These are phyloP conservation scores for Nycticebus coucang DNA, from an alignment of 2,113 vertebrate genomes.

Conservation along the genomic window DNA sequence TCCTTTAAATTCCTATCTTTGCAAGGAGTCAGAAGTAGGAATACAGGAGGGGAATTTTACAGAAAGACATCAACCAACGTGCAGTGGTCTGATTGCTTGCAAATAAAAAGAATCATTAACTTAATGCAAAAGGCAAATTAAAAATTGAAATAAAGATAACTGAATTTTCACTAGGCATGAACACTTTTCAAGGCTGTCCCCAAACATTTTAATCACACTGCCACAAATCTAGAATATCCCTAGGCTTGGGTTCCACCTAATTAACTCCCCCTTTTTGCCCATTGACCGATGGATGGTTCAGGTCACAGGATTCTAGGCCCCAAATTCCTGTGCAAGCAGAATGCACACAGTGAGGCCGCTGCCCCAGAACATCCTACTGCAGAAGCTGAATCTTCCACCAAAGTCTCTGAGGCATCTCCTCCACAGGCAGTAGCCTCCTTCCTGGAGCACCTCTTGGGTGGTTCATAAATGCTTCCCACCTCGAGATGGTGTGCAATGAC, in stretches of 20 bases:
- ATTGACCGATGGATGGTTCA: neutral
- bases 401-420: neutral
- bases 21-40: too few relatives aligned
- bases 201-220: neutral
- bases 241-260: neutral
- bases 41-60: neutral
- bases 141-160: neutral
- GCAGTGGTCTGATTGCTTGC: neutral
- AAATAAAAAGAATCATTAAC: neutral
- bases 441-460: neutral
- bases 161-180: neutral
- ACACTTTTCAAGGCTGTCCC: neutral
- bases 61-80: neutral
- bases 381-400: too few relatives aligned
- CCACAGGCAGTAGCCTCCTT: neutral
- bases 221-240: too few relatives aligned
- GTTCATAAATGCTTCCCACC: neutral
- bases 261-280: too few relatives aligned
- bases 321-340: neutral
- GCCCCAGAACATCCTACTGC: fast-evolving
- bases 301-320: neutral
- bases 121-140: neutral
- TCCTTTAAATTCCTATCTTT: too few relatives aligned
- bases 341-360: too few relatives aligned
- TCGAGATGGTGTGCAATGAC: too few relatives aligned